Percentiles rank a stretch among this genome's conserved stretches.
phyloP scores from a whole-genome alignment of 2,113 vertebrate genomes.

The Pristiophorus japonicus region DNA sequence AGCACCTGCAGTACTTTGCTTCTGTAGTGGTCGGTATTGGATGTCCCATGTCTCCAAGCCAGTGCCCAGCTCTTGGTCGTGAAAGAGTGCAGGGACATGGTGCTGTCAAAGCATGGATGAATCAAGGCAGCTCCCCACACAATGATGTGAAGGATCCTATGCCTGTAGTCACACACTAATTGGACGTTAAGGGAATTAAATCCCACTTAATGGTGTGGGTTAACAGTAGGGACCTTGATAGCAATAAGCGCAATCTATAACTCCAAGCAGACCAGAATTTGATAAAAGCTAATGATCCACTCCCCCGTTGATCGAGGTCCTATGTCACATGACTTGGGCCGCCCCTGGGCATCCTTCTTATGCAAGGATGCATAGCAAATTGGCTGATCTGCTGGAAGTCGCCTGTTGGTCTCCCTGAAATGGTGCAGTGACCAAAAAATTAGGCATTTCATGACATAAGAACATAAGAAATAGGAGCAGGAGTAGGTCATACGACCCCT shows the following conservation, averaged over 20 bases:
- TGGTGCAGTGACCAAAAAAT: neutral
- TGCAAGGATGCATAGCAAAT: neutral
- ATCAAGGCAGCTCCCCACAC: neutral
- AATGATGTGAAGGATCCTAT: neutral
- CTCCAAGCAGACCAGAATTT: neutral
- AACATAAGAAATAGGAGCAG: no score
- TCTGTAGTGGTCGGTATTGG: neutral
- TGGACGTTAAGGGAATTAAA: neutral
- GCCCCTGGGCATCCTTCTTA: neutral
- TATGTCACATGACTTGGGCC: neutral
- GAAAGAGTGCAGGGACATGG: neutral
- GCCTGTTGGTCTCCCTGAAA: neutral
- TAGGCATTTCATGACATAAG: neutral
- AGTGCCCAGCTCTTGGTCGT: neutral
- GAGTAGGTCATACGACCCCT: no score
- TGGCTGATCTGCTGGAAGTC: neutral
- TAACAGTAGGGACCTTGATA: neutral
- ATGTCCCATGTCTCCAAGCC: neutral
- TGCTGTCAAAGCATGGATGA: neutral
- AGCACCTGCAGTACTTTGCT: no score
- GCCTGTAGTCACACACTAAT: neutral
- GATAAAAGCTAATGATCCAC: neutral
- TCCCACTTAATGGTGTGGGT: neutral
- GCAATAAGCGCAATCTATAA: neutral
- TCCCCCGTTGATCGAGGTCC: neutral